Base-by-base conservation (phyloP, 2,888 invertebrate genomes). In the Eutolmus rufibarbis region DNA sequence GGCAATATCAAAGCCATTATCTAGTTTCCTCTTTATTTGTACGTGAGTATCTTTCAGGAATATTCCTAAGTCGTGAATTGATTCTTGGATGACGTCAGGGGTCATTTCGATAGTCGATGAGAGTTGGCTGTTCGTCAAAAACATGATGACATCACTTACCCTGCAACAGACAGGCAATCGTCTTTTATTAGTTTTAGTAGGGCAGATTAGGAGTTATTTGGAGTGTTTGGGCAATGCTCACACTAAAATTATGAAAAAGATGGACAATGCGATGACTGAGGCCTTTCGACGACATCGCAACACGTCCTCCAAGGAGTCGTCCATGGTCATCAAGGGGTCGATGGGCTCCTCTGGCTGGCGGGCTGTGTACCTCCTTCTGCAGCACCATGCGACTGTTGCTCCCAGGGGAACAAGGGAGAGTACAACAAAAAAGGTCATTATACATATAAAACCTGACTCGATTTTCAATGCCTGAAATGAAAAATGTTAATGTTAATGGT, bases 361-460 rank as follows among this genome's bases (percentile, higher is more conserved):
- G 92, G 94, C 89, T 92, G 93, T 93, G 90, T 89, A 94, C 87
- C 90, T 90, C 19, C 91, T 90, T 76, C 91, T 90, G 87, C 92
- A 92, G 89, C 92, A 92, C 93, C 93, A 93, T 88, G 94, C 94
- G 89, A 95, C 92, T 87, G 95, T 94, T 86, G 94, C 94, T 86
- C 94, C 93, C 81, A 96, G 94, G 90, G 96, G 94, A 88, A 95
- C 93, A 89, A 95, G 93, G 43, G 95, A 95, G 89, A 96, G 93
- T 90, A 95, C 93, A 82, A 94, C 93, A 89, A 95, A 95, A 77
- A 95, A 91, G 88, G 94, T 94, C 90, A 96, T 93, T 90, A 95
- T 93, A 19, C 93, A 94, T 88, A 96, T 93, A 91, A 96, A 95
- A 66, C 95, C 95, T 16, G 95, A 95, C 91, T 96, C 96, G 90